phyloP scores from a whole-genome alignment of 2,888 invertebrate species.

The Limnephilus marmoratus region DNA sequence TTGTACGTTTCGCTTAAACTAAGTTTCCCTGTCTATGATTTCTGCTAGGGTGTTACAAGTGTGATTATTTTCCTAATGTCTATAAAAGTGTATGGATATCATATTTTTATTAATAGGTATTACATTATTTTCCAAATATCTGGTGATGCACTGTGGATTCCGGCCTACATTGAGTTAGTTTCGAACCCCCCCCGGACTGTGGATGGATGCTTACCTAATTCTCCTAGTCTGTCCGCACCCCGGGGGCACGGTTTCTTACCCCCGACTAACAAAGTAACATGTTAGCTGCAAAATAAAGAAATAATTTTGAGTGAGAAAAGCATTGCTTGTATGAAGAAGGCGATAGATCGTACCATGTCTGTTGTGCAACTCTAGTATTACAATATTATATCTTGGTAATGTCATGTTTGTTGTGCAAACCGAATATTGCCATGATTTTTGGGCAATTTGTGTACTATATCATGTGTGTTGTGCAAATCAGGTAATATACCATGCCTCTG shows the following conservation, averaged over 20 bases:
- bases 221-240: not conserved
- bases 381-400: not conserved
- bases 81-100: slow-evolving; percentile 26
- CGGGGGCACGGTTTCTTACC: not conserved
- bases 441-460: too few relatives aligned
- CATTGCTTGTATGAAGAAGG: slow-evolving; percentile 59
- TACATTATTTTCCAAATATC: slow-evolving; percentile 56
- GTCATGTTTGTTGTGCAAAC: not conserved
- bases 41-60: not conserved
- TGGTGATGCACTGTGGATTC: slow-evolving; percentile 47
- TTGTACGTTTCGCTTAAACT: not conserved
- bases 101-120: slow-evolving; percentile 35
- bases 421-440: not conserved
- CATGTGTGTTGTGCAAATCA: too few relatives aligned
- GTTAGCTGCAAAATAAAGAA: slow-evolving; percentile 62
- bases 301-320: slow-evolving; percentile 63
- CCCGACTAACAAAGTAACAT: not conserved
- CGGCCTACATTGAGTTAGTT: slow-evolving; percentile 48
- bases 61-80: not conserved
- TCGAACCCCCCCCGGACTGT: not conserved
- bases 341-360: not conserved
- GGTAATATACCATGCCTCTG: too few relatives aligned
- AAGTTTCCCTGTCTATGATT: not conserved
- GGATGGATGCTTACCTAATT: not conserved
- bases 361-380: not conserved